Base-by-base conservation (phyloP, 2,888 invertebrate genomes). In the Leptinotarsa juncta region DNA sequence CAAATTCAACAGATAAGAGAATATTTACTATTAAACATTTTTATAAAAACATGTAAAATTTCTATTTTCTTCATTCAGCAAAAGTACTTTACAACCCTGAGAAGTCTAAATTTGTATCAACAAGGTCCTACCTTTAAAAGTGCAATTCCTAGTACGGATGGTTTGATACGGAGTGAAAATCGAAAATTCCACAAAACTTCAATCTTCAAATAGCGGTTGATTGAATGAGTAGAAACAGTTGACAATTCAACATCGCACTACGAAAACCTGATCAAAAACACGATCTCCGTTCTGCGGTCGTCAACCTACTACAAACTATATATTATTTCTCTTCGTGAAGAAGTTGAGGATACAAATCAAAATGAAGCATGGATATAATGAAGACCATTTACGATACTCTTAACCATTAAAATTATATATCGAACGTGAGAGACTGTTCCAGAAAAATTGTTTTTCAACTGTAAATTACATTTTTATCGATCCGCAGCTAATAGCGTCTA, bases 331-430 rank as follows among this genome's bases (percentile, higher is more conserved):
- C 55, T 23, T 68, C 68, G 51, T 55, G 42, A 10, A 20, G 20
- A 70, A 65, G 73, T 51, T 62, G 32, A 42, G 51, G 49, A 65
- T 20, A 65, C 65, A 57, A 73, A 73, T 57, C 48, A 73, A 70
- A 67, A 68, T 32, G 26, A 51, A 69, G 69, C 65, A 53, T 62
- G 55, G 65, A 26, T 50, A 68, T 77, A 77, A 76, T 71, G 68
- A 74, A 77, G 67, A 72, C 70, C 72, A 74, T 77, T 74, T 74
- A 67, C 72, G 53, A 72, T 74, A 72, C 67, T 67, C 69, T 70
- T 71, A 71, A 72, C 50, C 71, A 68, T 74, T 74, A 57, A 71
- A 73, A 70, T 74, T 73, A 76, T 73, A 74, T 72, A 71, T 71
- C 71, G 72, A 76, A 72, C 72, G 76, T 78, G 74, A 78, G 74